These are phyloP conservation scores for Pseudonaja textilis DNA, from an alignment of 2,113 vertebrate genomes.

Conservation along the genomic window DNA sequence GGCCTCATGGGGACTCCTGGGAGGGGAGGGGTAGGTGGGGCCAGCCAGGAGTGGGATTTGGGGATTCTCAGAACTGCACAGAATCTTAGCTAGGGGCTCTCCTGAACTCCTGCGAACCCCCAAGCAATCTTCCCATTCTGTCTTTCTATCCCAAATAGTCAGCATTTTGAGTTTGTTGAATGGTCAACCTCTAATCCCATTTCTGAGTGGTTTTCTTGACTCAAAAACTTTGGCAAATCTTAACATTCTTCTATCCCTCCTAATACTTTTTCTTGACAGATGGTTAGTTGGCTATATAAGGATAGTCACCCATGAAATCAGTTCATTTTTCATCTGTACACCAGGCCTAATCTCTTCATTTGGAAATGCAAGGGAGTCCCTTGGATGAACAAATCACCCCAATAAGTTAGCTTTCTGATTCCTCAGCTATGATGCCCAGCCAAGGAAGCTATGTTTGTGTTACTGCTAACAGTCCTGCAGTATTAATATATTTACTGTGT, in stretches of 20 bases:
- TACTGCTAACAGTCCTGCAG: slow-evolving; percentile 25
- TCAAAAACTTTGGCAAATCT: background rate
- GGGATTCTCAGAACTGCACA: no score
- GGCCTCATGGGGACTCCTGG: no score
- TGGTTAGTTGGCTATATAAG: background rate
- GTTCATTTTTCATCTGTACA: background rate
- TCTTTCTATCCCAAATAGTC: background rate
- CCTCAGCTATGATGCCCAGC: background rate
- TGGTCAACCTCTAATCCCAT: background rate
- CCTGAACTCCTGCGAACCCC: no score
- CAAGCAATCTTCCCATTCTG: no score
- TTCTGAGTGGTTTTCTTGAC: background rate
- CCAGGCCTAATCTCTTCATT: background rate
- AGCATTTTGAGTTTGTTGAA: background rate
- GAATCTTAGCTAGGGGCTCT: no score
- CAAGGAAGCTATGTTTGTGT: slow-evolving; percentile 35
- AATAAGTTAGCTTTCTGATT: background rate
- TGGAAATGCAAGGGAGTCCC: background rate
- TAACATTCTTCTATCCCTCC: background rate
- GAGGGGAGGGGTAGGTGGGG: no score
- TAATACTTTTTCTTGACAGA: background rate
- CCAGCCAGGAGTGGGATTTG: no score
- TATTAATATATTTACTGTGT: background rate
- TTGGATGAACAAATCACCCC: background rate
- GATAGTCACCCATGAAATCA: background rate